Conservation (phyloP, 2,797 vertebrate species). For the Lepidocolaptes lacrymiger region DNA sequence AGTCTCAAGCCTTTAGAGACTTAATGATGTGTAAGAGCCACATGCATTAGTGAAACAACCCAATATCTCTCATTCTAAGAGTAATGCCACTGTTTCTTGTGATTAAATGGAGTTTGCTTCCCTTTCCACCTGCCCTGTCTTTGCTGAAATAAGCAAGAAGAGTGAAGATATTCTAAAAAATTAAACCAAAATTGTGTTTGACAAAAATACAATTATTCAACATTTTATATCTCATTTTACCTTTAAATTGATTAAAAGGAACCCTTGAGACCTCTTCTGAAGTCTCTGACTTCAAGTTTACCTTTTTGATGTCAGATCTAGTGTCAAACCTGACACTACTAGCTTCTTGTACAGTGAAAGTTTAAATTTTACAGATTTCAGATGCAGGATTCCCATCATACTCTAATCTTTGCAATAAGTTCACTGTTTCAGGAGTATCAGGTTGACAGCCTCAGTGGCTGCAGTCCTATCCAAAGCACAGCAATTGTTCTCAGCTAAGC, state of each 20-base stretch:
- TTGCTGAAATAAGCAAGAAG: neutral
- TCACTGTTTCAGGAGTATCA: neutral
- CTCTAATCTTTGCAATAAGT: neutral
- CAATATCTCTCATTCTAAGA: neutral
- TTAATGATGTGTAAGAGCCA: neutral
- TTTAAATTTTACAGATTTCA: neutral
- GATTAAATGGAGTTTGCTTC: neutral
- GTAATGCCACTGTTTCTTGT: accelerated
- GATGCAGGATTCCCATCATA: neutral
- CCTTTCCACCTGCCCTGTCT: neutral
- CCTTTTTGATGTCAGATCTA: neutral
- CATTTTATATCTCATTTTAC: neutral
- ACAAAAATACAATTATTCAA: neutral
- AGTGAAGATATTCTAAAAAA: neutral
- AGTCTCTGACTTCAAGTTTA: neutral
- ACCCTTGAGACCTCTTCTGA: neutral
- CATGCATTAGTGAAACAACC: neutral
- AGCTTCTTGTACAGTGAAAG: neutral
- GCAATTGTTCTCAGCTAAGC: neutral
- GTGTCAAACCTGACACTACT: neutral
- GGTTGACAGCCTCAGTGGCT: neutral
- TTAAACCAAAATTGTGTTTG: neutral
- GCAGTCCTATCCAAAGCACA: neutral
- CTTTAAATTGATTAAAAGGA: neutral
- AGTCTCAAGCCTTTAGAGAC: neutral